Conservation (phyloP, 2,113 vertebrate genomes). For the Ovibos moschatus region DNA sequence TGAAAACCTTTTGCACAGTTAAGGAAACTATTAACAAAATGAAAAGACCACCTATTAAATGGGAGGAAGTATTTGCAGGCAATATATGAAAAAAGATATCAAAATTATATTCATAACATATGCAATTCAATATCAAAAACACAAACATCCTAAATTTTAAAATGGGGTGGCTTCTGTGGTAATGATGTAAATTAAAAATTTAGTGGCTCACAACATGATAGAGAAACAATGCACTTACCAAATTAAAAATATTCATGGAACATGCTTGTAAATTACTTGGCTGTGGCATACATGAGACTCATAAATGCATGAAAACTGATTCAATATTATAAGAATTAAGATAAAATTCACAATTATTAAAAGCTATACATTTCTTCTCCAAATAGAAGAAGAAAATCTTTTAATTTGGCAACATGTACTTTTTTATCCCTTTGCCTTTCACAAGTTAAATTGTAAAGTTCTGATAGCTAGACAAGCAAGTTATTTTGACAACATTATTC, state of each 20-base stretch:
- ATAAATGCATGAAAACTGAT: neutral
- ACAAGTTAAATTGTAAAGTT: neutral
- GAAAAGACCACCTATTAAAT: neutral
- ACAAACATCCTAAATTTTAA: neutral
- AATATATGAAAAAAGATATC: neutral
- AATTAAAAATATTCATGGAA: neutral
- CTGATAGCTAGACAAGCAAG: neutral
- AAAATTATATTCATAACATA: neutral
- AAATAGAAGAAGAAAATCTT: neutral
- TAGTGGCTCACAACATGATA: neutral
- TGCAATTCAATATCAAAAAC: neutral
- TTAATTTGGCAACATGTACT: neutral
- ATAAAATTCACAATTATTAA: neutral
- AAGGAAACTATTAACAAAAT: neutral
- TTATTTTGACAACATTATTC: neutral
- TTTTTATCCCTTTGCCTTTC: neutral
- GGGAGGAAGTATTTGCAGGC: neutral
- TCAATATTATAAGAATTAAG: neutral
- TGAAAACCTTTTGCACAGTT: neutral
- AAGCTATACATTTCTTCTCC: neutral
- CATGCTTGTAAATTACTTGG: neutral
- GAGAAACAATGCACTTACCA: neutral
- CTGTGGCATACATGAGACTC: neutral
- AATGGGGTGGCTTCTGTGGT: neutral
- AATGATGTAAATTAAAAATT: neutral